Evolutionary conservation across 2,888 invertebrate genomes (phyloP).

Genomic region (Dryobota labecula): DNA sequence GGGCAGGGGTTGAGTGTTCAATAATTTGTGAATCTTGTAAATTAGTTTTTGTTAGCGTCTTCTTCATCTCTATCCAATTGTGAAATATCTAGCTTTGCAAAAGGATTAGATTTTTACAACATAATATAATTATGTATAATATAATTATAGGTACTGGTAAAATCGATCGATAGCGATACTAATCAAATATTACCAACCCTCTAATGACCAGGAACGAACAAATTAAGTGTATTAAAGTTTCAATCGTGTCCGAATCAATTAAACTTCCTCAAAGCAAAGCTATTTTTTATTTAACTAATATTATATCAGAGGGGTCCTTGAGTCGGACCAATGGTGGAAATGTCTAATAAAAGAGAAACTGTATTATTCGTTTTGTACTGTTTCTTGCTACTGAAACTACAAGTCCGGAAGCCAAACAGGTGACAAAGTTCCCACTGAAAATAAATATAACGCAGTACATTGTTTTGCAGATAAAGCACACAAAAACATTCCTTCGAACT

Average conservation of each 20-base stretch:
- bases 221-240: slow-evolving; percentile 27
- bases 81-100: not conserved
- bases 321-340: slow-evolving; percentile 4
- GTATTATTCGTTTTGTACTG: not conserved
- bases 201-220: slow-evolving; percentile 10
- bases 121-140: not conserved
- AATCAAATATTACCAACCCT: slow-evolving; percentile 16
- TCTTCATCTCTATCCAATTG: not conserved
- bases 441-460: not conserved
- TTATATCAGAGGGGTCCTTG: slow-evolving; percentile 13
- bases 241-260: slow-evolving; percentile 21
- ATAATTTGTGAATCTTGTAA: not conserved
- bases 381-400: not conserved
- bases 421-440: slow-evolving; percentile 15
- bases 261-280: slow-evolving; percentile 23
- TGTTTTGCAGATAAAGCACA: not conserved
- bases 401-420: slow-evolving; percentile 13
- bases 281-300: slow-evolving; percentile 21
- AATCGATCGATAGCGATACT: slow-evolving; percentile 16
- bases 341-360: not conserved
- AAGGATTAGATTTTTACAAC: not conserved
- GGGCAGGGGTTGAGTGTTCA: not conserved
- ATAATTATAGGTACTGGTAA: not conserved
- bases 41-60: not conserved
- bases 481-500: not conserved